Evolutionary conservation across 2,888 invertebrate species (phyloP).

Genomic region (Ichneumoninae sp.): DNA sequence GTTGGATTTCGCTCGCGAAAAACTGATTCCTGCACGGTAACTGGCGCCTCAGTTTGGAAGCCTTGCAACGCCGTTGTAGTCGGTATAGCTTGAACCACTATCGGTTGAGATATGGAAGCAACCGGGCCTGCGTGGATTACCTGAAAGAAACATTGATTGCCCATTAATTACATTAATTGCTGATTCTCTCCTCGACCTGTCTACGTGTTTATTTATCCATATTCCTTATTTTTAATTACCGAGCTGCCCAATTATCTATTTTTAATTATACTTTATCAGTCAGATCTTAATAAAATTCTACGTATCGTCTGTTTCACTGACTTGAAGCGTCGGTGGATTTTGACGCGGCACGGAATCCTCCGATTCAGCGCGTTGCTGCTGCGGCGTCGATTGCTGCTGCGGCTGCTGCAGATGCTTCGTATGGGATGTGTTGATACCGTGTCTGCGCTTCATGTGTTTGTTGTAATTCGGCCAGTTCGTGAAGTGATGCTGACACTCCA

Average conservation of each 20-base stretch:
- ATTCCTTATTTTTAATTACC: no score
- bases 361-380: slow-evolving; percentile 51
- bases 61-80: slow-evolving; percentile 74
- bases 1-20: slow-evolving; percentile 80
- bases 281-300: no score
- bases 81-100: slow-evolving; percentile 80
- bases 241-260: not conserved
- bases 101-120: slow-evolving; percentile 77
- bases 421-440: slow-evolving; percentile 87
- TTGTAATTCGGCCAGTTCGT: slow-evolving; percentile 94
- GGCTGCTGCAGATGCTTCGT: slow-evolving; percentile 78
- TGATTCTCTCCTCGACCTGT: no score
- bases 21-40: slow-evolving; percentile 73
- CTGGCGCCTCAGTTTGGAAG: slow-evolving; percentile 75
- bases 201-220: no score
- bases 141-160: slow-evolving; percentile 27
- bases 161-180: not conserved
- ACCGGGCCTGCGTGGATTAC: slow-evolving; percentile 78
- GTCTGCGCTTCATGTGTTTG: slow-evolving; percentile 92
- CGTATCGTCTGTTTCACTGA: slow-evolving; percentile 12
- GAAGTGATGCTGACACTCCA: slow-evolving; percentile 90
- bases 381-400: slow-evolving; percentile 59
- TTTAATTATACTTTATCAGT: not conserved
- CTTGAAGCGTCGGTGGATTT: slow-evolving; percentile 72
- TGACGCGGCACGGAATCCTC: slow-evolving; percentile 61